A percentile compares a stretch with the other conserved stretches of the same genome.
Evolutionary conservation across 1,140 invertebrate genomes (phyloP).

Genomic region (Diorhabda elongata): DNA sequence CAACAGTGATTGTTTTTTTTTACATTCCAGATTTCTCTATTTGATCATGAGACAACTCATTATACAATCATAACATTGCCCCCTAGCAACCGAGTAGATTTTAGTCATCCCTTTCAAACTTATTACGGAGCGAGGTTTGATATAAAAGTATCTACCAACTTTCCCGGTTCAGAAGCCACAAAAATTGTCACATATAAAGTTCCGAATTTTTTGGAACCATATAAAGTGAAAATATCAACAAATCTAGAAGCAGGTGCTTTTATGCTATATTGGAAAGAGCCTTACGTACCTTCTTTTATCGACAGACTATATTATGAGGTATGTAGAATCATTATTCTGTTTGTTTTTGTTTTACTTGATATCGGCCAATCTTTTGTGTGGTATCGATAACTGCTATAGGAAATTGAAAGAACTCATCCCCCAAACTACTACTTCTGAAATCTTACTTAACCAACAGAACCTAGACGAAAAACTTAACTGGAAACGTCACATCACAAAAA

Average conservation of each 20-base stretch:
- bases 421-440: too few species aligned
- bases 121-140: slow-evolving; percentile 28
- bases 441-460: too few species aligned
- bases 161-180: slow-evolving; percentile 28
- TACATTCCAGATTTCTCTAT: slow-evolving; percentile 23
- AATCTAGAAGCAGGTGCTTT: slow-evolving; percentile 31
- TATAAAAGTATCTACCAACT: slow-evolving; percentile 33
- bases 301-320: slow-evolving; percentile 36
- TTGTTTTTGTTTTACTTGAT: too few species aligned
- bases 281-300: slow-evolving; percentile 31
- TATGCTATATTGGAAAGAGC: slow-evolving; percentile 38
- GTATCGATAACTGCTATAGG: too few species aligned
- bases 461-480: too few species aligned
- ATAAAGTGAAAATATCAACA: slow-evolving; percentile 31
- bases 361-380: too few species aligned
- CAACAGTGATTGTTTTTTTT: background rate
- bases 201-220: slow-evolving; percentile 35
- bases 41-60: slow-evolving; percentile 14
- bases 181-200: slow-evolving; percentile 29
- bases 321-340: background rate
- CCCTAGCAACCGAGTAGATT: slow-evolving; percentile 18
- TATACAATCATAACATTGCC: slow-evolving; percentile 24
- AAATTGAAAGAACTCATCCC: too few species aligned
- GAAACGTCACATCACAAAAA: too few species aligned
- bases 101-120: slow-evolving; percentile 24